Evolutionary conservation across 2,888 invertebrate genomes (phyloP).

Genomic region (Cerastis rubricosa): DNA sequence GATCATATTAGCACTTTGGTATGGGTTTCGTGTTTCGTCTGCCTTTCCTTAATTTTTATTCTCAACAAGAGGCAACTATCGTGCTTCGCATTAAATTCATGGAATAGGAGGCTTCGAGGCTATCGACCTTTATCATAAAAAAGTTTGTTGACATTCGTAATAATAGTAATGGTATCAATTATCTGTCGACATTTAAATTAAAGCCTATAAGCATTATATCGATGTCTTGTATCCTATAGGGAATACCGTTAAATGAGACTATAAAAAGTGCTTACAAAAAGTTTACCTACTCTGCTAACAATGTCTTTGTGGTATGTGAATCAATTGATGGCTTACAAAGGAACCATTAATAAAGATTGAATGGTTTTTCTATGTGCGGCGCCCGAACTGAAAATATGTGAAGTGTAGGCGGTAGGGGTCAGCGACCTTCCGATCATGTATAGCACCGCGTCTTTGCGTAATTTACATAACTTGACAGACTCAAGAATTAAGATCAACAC

Average conservation of each 20-base stretch:
- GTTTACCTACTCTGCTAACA: conserved; percentile 64
- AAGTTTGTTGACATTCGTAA: conserved; percentile 78
- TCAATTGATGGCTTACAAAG: conserved; percentile 70
- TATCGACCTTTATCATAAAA: conserved; percentile 79
- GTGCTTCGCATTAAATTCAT: conserved; percentile 79
- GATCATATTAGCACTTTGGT: conserved; percentile 6
- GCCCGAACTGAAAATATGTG: conserved; percentile 73
- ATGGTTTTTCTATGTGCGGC: conserved; percentile 69
- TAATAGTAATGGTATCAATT: conserved; percentile 81
- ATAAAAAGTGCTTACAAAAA: conserved; percentile 75
- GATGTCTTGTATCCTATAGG: conserved; percentile 19
- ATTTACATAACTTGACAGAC: conserved; percentile 90
- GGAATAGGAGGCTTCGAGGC: conserved; percentile 81
- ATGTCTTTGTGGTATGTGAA: conserved; percentile 60
- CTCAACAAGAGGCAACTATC: conserved; percentile 71
- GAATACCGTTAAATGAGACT: conserved; percentile 74
- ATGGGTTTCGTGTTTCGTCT: conserved; percentile 27
- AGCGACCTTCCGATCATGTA: conserved; percentile 85
- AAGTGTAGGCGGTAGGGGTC: conserved; percentile 83
- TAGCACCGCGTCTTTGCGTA: conserved; percentile 83
- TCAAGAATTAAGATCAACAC: conserved; percentile 84
- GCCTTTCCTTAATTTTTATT: conserved; percentile 65
- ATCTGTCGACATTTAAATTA: conserved; percentile 78
- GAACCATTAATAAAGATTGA: conserved; percentile 73
- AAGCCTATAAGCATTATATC: conserved; percentile 56